These are phyloP conservation scores for Drosophila limbata DNA, from an alignment of 2,888 invertebrate species.

Conservation along the genomic window DNA sequence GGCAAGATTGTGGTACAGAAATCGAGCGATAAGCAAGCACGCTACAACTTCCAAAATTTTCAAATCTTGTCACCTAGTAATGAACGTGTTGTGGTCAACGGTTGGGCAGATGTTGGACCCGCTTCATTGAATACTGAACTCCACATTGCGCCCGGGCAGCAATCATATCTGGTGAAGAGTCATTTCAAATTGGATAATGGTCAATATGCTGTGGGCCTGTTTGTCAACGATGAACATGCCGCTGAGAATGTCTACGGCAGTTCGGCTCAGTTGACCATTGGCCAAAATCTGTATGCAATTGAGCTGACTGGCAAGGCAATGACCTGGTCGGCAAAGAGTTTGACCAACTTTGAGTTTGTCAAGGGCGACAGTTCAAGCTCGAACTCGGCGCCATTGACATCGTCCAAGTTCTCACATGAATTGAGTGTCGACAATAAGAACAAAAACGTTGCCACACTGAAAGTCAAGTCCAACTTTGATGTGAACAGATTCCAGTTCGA, in stretches of 20 bases:
- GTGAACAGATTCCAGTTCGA: slow-evolving; percentile 85
- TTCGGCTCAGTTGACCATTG: slow-evolving; percentile 57
- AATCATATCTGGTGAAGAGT: slow-evolving; percentile 66
- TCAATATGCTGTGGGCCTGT: slow-evolving; percentile 71
- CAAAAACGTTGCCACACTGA: slow-evolving; percentile 55
- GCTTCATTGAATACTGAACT: slow-evolving; percentile 65
- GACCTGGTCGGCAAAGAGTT: slow-evolving; percentile 55
- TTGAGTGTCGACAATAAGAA: slow-evolving; percentile 59
- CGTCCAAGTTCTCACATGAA: slow-evolving; percentile 64
- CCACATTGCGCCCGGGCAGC: slow-evolving; percentile 62
- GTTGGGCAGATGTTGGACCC: slow-evolving; percentile 76
- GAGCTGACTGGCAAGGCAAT: slow-evolving; percentile 63
- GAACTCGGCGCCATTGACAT: not conserved
- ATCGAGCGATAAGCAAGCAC: slow-evolving; percentile 56
- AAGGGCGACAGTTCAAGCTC: slow-evolving; percentile 48
- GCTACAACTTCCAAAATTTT: slow-evolving; percentile 81
- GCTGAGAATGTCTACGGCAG: slow-evolving; percentile 74
- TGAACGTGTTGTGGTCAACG: slow-evolving; percentile 73
- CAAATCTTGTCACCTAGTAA: slow-evolving; percentile 70
- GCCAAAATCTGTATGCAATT: slow-evolving; percentile 50
- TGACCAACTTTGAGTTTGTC: slow-evolving; percentile 54
- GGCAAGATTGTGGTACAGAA: slow-evolving; percentile 80
- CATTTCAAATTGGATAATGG: slow-evolving; percentile 70
- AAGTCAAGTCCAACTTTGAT: slow-evolving; percentile 86
- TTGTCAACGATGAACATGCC: slow-evolving; percentile 69